phyloP scores from a whole-genome alignment of 2,113 vertebrate species.

The Pipa parva region DNA sequence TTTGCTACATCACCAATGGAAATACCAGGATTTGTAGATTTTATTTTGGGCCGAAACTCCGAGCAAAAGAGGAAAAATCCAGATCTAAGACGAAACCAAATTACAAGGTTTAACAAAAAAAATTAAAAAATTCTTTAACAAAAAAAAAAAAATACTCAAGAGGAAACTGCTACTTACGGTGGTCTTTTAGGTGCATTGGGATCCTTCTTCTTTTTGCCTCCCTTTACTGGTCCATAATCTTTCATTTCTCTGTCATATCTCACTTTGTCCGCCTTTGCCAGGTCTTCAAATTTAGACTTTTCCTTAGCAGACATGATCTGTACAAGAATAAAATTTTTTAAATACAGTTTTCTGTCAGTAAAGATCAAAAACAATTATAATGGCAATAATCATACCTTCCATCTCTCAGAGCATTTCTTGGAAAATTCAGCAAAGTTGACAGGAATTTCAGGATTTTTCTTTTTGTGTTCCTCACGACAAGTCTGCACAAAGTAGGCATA shows the following conservation, averaged over 20 bases:
- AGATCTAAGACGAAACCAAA: too few relatives aligned
- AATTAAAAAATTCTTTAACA: neutral
- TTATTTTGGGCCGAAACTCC: conserved; percentile 82
- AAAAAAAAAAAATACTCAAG: neutral
- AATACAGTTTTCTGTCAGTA: too few relatives aligned
- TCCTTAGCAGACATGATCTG: conserved; percentile 82
- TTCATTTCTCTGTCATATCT: conserved; percentile 86
- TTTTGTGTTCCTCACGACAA: conserved; percentile 82
- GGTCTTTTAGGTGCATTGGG: conserved; percentile 82
- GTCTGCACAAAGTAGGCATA: conserved; percentile 87
- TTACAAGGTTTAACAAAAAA: too few relatives aligned
- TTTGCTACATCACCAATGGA: conserved; percentile 81
- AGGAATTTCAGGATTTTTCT: conserved; percentile 79
- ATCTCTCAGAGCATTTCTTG: conserved; percentile 80
- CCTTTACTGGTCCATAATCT: conserved; percentile 76
- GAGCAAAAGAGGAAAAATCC: conserved; percentile 85
- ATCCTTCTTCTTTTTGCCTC: conserved; percentile 78
- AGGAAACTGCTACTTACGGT: conserved; percentile 35
- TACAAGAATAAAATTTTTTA: too few relatives aligned
- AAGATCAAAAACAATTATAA: too few relatives aligned
- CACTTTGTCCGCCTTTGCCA: conserved; percentile 83
- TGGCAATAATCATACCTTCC: conserved; percentile 62
- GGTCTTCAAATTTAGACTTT: conserved; percentile 82
- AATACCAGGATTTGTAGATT: conserved; percentile 76
- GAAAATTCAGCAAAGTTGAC: conserved; percentile 85